These are phyloP conservation scores for Pelobates fuscus DNA, from an alignment of 2,113 vertebrate genomes.

Conservation along the genomic window DNA sequence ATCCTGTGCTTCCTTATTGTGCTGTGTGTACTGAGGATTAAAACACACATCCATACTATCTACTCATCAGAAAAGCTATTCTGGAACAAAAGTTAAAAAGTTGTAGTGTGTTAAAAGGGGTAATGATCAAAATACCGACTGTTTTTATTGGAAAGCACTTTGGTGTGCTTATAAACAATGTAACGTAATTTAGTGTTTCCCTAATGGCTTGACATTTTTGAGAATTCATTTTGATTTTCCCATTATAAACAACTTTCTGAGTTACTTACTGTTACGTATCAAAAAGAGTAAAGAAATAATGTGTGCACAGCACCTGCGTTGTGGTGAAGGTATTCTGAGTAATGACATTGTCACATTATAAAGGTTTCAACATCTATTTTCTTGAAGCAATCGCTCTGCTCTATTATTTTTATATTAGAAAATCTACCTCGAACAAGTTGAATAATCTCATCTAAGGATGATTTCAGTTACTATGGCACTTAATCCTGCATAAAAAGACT, in stretches of 20 bases:
- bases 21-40: no score
- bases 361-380: slow-evolving; percentile 36
- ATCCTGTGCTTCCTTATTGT: no score
- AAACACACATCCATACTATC: no score
- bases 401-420: no score
- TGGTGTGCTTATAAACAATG: slow-evolving; percentile 4
- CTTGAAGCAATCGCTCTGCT: background rate
- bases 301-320: slow-evolving; percentile 10
- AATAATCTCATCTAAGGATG: no score
- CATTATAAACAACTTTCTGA: background rate
- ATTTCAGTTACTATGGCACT: no score
- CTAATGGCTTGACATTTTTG: slow-evolving; percentile 13
- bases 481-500: no score
- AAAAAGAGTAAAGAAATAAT: slow-evolving; percentile 10
- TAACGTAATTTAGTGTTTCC: slow-evolving; percentile 3
- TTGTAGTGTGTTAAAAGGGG: no score
- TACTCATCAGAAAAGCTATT: no score
- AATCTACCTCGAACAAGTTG: no score
- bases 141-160: slow-evolving; percentile 9
- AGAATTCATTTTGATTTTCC: background rate
- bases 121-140: slow-evolving; percentile 1
- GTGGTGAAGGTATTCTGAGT: slow-evolving; percentile 18
- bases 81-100: no score
- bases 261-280: slow-evolving; percentile 18
- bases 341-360: slow-evolving; percentile 21